phyloP scores from a whole-genome alignment of 2,797 vertebrate species.

The Aratinga solstitialis region DNA sequence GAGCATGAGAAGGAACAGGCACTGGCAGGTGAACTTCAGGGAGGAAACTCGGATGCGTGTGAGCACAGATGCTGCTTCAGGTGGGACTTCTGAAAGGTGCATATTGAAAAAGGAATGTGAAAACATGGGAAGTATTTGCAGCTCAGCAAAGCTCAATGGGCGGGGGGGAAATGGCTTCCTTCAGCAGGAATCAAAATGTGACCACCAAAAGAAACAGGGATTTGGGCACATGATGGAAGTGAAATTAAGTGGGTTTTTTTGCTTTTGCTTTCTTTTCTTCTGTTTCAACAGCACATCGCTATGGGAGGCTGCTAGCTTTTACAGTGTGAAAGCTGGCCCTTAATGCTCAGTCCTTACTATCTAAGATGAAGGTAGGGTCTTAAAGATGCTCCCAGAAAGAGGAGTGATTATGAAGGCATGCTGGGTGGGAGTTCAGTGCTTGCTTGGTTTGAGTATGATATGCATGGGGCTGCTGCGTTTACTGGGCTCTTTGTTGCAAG shows the following conservation, averaged over 20 bases:
- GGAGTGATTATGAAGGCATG: background rate
- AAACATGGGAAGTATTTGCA: slow-evolving; percentile 35
- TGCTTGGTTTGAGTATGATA: background rate
- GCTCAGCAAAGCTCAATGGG: background rate
- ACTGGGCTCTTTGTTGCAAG: background rate
- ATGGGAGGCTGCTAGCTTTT: background rate
- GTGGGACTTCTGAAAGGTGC: background rate
- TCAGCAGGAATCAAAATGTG: slow-evolving; percentile 33
- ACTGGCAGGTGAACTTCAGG: background rate
- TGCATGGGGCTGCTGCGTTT: background rate
- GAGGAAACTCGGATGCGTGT: background rate
- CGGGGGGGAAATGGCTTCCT: slow-evolving; percentile 1
- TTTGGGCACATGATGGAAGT: background rate
- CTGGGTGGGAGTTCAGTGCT: background rate
- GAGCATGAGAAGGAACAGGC: background rate
- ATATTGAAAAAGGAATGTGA: background rate
- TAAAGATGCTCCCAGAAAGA: background rate
- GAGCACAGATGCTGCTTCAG: background rate
- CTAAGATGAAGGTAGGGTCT: background rate
- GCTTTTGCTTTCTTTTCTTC: background rate
- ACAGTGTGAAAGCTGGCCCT: background rate
- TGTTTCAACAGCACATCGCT: background rate
- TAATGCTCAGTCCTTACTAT: background rate
- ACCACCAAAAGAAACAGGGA: background rate
- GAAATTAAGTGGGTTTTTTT: background rate